Conservation (phyloP, 2,888 invertebrate genomes). For the Erynnis tages region DNA sequence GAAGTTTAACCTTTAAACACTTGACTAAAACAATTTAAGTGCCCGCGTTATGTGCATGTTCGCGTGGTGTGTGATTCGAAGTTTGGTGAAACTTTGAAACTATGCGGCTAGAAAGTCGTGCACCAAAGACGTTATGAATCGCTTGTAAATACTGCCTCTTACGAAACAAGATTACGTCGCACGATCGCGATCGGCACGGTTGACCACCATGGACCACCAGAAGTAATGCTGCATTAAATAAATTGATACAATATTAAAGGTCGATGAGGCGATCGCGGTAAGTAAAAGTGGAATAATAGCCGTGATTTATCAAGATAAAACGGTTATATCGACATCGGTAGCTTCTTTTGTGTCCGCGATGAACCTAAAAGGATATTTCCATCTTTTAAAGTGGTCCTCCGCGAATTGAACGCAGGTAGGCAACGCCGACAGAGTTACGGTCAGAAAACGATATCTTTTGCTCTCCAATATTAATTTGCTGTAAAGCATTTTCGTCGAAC, state of each 20-base stretch:
- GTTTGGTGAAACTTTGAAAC: conserved; percentile 33
- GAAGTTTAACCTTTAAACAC: neutral
- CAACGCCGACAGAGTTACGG: neutral
- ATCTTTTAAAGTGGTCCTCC: conserved; percentile 7
- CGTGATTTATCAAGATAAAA: conserved; percentile 7
- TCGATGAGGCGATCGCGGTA: conserved; percentile 4
- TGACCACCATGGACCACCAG: conserved; percentile 13
- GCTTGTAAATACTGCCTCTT: conserved; percentile 34
- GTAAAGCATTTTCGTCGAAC: neutral
- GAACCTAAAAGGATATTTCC: conserved; percentile 7
- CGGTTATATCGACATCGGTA: conserved; percentile 7
- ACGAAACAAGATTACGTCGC: conserved; percentile 29
- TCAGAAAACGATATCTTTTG: neutral
- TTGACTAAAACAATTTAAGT: conserved; percentile 1
- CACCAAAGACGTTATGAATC: conserved; percentile 34
- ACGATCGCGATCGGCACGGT: conserved; percentile 5
- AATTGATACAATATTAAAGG: conserved; percentile 12
- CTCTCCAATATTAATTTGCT: neutral
- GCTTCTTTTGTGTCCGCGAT: conserved; percentile 2
- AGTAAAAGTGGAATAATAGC: conserved; percentile 12
- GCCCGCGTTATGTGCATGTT: conserved; percentile 4
- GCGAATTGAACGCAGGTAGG: neutral
- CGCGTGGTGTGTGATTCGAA: conserved; percentile 17
- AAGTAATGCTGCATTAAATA: conserved; percentile 17
- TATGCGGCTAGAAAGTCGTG: conserved; percentile 45